Percentiles rank a stretch among this genome's conserved stretches.
Conservation (phyloP, 1,140 invertebrate species). For the Latrodectus geometricus region DNA sequence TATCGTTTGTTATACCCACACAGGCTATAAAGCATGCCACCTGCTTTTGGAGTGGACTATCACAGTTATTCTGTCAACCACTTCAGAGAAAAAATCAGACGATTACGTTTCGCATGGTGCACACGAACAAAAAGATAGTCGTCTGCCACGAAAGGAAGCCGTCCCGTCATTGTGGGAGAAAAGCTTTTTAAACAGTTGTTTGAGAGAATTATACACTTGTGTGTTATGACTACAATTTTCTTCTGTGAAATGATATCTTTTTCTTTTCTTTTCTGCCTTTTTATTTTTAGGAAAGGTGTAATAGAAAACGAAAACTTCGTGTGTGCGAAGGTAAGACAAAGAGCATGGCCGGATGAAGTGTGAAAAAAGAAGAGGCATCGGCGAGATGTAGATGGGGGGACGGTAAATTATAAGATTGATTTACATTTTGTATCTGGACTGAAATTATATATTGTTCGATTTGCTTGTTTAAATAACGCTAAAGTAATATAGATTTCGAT, state of each 20-base stretch:
- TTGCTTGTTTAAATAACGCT: too few relatives aligned
- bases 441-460: too few relatives aligned
- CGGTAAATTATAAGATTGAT: too few relatives aligned
- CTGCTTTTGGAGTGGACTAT: neutral
- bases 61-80: neutral
- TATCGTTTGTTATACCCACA: neutral
- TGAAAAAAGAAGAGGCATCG: too few relatives aligned
- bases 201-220: neutral
- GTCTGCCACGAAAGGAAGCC: neutral
- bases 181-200: neutral
- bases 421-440: too few relatives aligned
- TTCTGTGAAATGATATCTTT: neutral
- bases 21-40: neutral
- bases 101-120: neutral
- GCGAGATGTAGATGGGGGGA: too few relatives aligned
- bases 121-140: conserved; percentile 1
- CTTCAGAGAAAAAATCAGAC: neutral
- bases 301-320: too few relatives aligned
- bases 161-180: neutral
- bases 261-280: too few relatives aligned
- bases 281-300: too few relatives aligned
- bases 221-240: neutral
- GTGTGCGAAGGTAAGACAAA: too few relatives aligned
- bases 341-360: too few relatives aligned
- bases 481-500: too few relatives aligned